phyloP scores from a whole-genome alignment of 2,113 vertebrate genomes.

The Eudyptes chrysolophus region DNA sequence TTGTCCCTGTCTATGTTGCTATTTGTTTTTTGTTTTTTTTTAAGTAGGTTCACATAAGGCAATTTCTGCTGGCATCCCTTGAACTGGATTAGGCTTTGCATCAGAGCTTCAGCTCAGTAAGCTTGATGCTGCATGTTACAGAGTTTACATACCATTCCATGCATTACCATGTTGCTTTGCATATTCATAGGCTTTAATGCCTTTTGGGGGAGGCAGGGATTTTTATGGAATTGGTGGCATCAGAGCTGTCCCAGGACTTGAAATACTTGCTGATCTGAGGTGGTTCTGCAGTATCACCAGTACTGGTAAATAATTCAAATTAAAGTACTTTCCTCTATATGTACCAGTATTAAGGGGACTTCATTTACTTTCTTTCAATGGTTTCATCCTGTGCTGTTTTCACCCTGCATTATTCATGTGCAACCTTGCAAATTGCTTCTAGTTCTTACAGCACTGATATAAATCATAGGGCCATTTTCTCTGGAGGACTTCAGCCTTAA shows the following conservation, averaged over 20 bases:
- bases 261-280: conserved; percentile 57
- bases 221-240: conserved; percentile 33
- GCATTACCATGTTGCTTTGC: background rate
- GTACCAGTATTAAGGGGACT: conserved; percentile 50
- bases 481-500: conserved; percentile 61
- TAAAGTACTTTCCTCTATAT: conserved; percentile 37
- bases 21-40: background rate
- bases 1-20: background rate
- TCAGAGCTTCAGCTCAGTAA: background rate
- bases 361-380: conserved; percentile 64
- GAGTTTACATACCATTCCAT: background rate
- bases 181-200: conserved; percentile 7
- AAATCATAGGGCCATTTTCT: conserved; percentile 77
- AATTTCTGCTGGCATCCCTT: background rate
- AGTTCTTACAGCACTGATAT: conserved; percentile 52
- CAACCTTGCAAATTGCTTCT: conserved; percentile 70
- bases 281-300: conserved; percentile 40
- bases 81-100: background rate
- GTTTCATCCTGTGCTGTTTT: conserved; percentile 60
- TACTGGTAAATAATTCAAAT: conserved; percentile 69
- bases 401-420: conserved; percentile 70
- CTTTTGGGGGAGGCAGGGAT: background rate
- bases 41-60: background rate
- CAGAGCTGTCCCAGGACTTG: conserved; percentile 24
- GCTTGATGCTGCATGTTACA: background rate